Base-by-base conservation (phyloP, 2,888 invertebrate species). In the Orthonychiurus folsomi region DNA sequence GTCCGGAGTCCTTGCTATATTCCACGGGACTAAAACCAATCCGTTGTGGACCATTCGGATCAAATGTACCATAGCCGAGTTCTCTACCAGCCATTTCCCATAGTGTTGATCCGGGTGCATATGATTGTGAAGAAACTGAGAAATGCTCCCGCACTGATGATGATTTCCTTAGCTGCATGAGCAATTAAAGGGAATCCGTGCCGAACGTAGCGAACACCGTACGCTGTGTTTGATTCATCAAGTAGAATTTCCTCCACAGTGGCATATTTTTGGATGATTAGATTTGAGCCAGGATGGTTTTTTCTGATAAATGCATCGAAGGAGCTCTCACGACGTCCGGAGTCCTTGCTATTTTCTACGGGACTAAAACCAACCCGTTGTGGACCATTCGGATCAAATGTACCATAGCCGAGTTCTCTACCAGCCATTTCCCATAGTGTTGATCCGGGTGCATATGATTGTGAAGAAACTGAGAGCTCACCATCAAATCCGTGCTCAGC, bases 191-290 rank as follows among this genome's bases (percentile, higher is more conserved):
- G 23, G 15, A 59, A 47, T 2, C 56, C 61, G 26, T 59, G 52
- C 2, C 50, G 20, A 23, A 21, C 58, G 55, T 64, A 66, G 1
- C 23, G n/a, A 5, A 66, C 63, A 1, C 63, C 66, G 21, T 52
- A 18, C 0, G 60, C 66, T 1, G 21, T 25, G 20, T 26, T 48
- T 21, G 55, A 27, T 12, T 50, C 57, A 20, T 53, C 53, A 53
- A 53, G 9, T 20, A 53, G n/a, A 21, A 53, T 21, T 18, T 21
- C 9, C 12, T 53, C 15, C 12, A 20, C 65, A 20, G 26, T 23
- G 1, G 62, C 60, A 12, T 56, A 48, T 20, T 54, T 53, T 1
- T 57, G 24, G 1, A 65, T 26, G 28, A 55, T 56, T 20, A 65
- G 48, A 59, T 65, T 63, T 12, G 2, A 12, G 12, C 57, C 21